phyloP scores from a whole-genome alignment of 2,113 vertebrate genomes.

The Caracal caracal region DNA sequence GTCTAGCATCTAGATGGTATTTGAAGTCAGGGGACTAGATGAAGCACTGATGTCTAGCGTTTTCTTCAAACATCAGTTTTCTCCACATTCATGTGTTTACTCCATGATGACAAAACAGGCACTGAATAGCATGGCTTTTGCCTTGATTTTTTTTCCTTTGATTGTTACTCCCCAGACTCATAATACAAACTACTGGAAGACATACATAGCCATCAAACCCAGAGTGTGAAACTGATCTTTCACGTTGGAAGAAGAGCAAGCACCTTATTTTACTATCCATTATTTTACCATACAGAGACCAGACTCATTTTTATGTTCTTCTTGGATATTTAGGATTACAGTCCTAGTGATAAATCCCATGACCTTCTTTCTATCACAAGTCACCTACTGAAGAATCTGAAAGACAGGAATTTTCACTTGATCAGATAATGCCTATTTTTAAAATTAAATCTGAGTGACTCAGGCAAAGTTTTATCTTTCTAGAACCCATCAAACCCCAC shows the following conservation, averaged over 20 bases:
- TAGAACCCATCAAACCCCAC: background rate
- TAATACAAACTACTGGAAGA: background rate
- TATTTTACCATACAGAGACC: background rate
- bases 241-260: background rate
- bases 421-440: background rate
- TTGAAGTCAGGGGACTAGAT: background rate
- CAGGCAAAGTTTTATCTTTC: background rate
- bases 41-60: background rate
- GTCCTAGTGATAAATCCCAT: background rate
- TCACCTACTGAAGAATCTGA: background rate
- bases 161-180: background rate
- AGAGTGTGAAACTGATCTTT: background rate
- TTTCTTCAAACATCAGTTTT: slow-evolving; percentile 19
- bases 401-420: background rate
- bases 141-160: background rate
- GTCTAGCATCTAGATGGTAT: background rate
- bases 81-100: background rate
- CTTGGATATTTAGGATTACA: background rate
- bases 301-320: background rate
- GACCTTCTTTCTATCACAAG: background rate
- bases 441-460: background rate
- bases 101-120: background rate
- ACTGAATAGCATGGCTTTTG: background rate
- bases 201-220: background rate
- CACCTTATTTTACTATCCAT: background rate